A percentile compares a stretch with the other conserved stretches of the same genome.
These are phyloP conservation scores for Temnothorax unifasciatus DNA, from an alignment of 2,888 invertebrate species.

Conservation along the genomic window DNA sequence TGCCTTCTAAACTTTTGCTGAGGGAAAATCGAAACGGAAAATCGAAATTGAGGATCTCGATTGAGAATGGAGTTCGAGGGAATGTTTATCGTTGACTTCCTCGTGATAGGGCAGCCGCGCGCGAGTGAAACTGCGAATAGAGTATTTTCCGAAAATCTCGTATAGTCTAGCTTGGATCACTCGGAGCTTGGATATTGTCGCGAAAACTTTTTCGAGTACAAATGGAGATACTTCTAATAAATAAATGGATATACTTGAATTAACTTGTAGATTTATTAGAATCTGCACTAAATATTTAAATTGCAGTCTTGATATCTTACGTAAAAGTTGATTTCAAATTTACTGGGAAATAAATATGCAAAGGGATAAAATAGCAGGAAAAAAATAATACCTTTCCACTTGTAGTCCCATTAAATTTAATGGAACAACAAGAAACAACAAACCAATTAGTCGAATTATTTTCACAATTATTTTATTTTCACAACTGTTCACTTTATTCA, in stretches of 20 bases:
- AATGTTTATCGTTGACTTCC: conserved; percentile 82
- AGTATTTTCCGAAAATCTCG: conserved; percentile 60
- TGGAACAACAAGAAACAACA: conserved; percentile 48
- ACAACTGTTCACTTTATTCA: conserved; percentile 36
- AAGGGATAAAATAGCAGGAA: conserved; percentile 38
- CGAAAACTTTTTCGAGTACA: neutral
- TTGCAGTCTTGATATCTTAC: neutral
- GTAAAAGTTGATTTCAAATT: neutral
- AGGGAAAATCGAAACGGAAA: conserved; percentile 7
- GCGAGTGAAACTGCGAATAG: conserved; percentile 76
- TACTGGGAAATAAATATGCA: neutral
- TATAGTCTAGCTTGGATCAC: conserved; percentile 63
- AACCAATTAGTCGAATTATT: conserved; percentile 15
- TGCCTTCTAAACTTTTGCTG: neutral
- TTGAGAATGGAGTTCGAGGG: conserved; percentile 75
- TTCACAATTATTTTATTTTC: neutral
- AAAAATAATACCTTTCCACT: conserved; percentile 3
- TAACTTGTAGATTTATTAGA: conserved; percentile 10
- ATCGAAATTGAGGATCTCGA: conserved; percentile 39
- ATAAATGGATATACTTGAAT: neutral
- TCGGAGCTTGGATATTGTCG: conserved; percentile 57
- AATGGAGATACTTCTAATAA: conserved; percentile 15
- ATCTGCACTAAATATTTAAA: conserved; percentile 2
- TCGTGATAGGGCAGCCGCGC: conserved; percentile 79
- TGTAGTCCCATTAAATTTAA: conserved; percentile 4